A percentile compares a stretch with the other conserved stretches of the same genome.
These are phyloP conservation scores for Falco berigora DNA, from an alignment of 2,797 vertebrate species.

Conservation along the genomic window DNA sequence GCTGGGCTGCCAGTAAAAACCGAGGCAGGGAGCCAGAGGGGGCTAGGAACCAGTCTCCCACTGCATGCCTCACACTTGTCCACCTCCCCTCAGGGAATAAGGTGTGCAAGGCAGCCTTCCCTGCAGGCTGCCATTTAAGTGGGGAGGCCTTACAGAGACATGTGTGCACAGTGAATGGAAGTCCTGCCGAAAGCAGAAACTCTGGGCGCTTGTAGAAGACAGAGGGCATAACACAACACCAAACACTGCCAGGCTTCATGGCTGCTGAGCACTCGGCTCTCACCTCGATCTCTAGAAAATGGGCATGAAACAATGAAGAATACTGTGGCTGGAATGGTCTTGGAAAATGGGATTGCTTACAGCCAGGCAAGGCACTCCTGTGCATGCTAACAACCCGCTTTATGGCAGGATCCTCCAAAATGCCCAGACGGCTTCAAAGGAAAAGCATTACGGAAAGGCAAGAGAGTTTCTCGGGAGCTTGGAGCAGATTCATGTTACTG, in stretches of 20 bases:
- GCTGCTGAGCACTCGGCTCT: rapidly evolving
- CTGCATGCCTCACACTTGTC: no score
- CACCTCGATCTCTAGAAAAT: rapidly evolving
- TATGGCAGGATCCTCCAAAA: background rate
- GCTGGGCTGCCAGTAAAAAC: background rate
- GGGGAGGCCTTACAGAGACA: rapidly evolving
- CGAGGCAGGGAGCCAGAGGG: background rate
- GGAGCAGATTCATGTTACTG: background rate
- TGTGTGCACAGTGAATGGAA: background rate
- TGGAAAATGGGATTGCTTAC: background rate
- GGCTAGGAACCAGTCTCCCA: background rate
- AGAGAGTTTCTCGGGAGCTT: background rate
- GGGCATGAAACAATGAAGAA: background rate
- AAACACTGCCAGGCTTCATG: rapidly evolving
- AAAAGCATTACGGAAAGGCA: background rate
- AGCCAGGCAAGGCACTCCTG: background rate
- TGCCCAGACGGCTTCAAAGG: rapidly evolving
- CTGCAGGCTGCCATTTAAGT: background rate
- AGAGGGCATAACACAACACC: rapidly evolving
- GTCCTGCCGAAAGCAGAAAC: background rate
- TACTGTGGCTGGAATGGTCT: background rate
- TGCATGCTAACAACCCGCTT: background rate
- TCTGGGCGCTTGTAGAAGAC: background rate
- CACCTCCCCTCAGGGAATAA: rapidly evolving
- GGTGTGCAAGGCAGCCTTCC: background rate